These are phyloP conservation scores for Neomorphus geoffroyi DNA, from an alignment of 2,797 vertebrate genomes.

Conservation along the genomic window DNA sequence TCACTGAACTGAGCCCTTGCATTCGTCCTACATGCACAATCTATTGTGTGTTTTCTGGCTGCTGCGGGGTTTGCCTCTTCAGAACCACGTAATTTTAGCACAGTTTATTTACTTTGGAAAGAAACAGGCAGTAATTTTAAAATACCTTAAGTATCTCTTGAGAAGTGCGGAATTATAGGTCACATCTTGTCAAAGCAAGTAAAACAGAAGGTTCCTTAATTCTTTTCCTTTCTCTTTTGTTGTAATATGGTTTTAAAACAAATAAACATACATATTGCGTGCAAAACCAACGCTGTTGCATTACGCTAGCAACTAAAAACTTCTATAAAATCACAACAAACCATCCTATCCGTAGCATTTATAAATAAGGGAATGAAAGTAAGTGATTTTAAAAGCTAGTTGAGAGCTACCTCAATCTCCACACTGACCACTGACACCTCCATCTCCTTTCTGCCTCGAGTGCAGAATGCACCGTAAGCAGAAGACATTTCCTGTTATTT, in stretches of 20 bases:
- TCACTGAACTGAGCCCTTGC: neutral
- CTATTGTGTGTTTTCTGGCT: neutral
- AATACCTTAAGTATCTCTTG: slow-evolving; percentile 16
- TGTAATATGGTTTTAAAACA: neutral
- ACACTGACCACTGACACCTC: slow-evolving; percentile 27
- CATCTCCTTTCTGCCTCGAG: slow-evolving; percentile 9
- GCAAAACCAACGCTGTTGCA: neutral
- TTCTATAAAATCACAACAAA: neutral
- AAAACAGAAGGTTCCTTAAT: neutral
- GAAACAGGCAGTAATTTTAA: slow-evolving; percentile 11
- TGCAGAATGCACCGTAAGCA: slow-evolving; percentile 23
- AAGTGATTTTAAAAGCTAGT: neutral
- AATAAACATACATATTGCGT: neutral
- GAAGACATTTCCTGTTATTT: slow-evolving; percentile 32
- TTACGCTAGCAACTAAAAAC: neutral
- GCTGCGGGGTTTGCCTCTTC: slow-evolving; percentile 28
- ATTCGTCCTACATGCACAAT: rapidly evolving
- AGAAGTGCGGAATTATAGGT: neutral
- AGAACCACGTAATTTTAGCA: neutral
- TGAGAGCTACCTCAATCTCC: slow-evolving; percentile 36
- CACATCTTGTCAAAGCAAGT: neutral
- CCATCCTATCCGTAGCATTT: neutral
- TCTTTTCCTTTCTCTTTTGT: neutral
- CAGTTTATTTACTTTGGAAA: slow-evolving; percentile 42
- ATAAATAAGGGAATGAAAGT: neutral